A percentile compares a stretch with the other conserved stretches of the same genome.
These are phyloP conservation scores for Oscarella lobularis DNA, from an alignment of 37 sponge, comb jelly and placozoan genomes.

Conservation along the genomic window DNA sequence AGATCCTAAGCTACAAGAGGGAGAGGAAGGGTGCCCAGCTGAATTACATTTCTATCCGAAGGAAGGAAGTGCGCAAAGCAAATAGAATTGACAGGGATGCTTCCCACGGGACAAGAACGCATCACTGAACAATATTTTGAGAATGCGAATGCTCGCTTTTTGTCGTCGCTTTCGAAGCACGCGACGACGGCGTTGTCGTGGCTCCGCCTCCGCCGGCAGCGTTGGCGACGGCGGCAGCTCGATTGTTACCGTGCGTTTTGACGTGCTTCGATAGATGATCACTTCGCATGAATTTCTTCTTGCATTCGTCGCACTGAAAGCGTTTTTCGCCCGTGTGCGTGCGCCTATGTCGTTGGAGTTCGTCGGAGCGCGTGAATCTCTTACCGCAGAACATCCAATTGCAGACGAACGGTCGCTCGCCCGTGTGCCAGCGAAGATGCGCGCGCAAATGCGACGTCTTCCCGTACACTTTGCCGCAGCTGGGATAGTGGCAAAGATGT, in stretches of 20 bases:
- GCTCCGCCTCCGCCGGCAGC: too few relatives aligned
- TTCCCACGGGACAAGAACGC: too few relatives aligned
- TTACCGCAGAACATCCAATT: slow-evolving; percentile 68
- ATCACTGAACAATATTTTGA: too few relatives aligned
- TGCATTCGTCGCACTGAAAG: slow-evolving; percentile 45
- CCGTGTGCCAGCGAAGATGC: slow-evolving; percentile 78
- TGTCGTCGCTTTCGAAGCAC: neutral
- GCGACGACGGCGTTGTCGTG: too few relatives aligned
- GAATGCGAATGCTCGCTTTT: neutral
- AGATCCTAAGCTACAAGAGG: too few relatives aligned
- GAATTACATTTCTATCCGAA: too few relatives aligned
- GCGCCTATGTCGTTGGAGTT: slow-evolving; percentile 58
- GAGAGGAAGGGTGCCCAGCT: too few relatives aligned
- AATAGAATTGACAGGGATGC: too few relatives aligned
- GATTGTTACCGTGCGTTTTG: slow-evolving; percentile 46
- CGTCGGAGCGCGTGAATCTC: slow-evolving; percentile 73
- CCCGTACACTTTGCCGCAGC: slow-evolving; percentile 61
- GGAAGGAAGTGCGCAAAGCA: too few relatives aligned
- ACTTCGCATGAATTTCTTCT: slow-evolving; percentile 73
- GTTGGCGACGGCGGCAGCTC: neutral
- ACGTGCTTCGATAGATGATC: slow-evolving; percentile 81
- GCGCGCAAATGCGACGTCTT: slow-evolving; percentile 82
- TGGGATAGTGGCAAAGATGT: slow-evolving; percentile 64
- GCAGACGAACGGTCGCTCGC: slow-evolving; percentile 72
- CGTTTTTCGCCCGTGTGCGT: slow-evolving; percentile 83